Base-by-base conservation (phyloP, 2,113 vertebrate species). In the Cyprinus carpio region DNA sequence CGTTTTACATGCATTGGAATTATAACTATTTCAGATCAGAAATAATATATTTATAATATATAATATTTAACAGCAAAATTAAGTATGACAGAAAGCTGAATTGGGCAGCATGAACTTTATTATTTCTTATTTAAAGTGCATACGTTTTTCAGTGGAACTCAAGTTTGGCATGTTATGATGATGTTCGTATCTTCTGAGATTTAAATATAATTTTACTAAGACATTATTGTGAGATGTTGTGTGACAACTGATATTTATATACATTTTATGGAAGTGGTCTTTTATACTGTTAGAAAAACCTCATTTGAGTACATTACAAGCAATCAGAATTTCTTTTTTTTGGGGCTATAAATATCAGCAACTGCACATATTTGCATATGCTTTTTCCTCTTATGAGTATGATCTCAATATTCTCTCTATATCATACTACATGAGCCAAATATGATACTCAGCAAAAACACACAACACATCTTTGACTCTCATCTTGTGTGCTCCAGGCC, bases 401-500 rank as follows among this genome's bases (percentile, higher is more conserved):
- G 62, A 65, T 29, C 7, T 69, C 29, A 7, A 69, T 69, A 34
- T 20, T 69, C 16, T 69, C 15, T 54, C 37, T 40, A 49, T 18
- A 54, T 54, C 49, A 54, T 54, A 54, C 51, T 18, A 5, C 6
- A 16, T 51, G 49, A 51, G 49, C 15, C 49, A 51, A 51, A 51
- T 51, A 16, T 51, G 49, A 15, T 51, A 51, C 13, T 4, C 3
- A 4, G 13, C 49, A 51, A 18, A 54, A 54, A 54, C 51, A 54
- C 51, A 54, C 51, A 18, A 18, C 51, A 18, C 51, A 54, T 54
- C 16, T 54, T 20, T 54, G 20, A n/a, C 71, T 86, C 40, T 81
- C 34, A 20, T 93, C 89, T 81, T 92, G 43, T 81, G 27, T 51
- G 27, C 90, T 91, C 83, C 92, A 98, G 94, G 97, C 95, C 0